Evolutionary conservation across 2,113 vertebrate species (phyloP), one percentile per base, ranked within the genome.

Genomic region (Australoheros scitulus): DNA sequence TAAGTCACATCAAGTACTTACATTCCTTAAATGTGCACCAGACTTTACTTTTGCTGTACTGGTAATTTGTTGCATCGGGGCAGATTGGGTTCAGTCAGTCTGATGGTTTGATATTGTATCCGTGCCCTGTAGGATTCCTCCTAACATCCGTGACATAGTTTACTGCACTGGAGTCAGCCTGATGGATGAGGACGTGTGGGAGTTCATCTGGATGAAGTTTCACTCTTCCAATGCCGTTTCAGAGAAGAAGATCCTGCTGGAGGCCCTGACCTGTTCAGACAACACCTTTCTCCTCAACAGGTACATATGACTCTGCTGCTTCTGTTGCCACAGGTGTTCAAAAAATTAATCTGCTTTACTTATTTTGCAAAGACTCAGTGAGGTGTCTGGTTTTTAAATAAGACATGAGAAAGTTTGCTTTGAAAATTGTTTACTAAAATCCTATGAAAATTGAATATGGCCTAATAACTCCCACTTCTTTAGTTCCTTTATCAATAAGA

Each of bases 171-270:
- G 97, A 81, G 98, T 99, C 76, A 98, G 98, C 1, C 93, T 99
- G 84, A 97, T 99, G 95, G 98, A 99, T 90, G 98, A 99, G 94
- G 98, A 99, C 83, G 97, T 99, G 79, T 99, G 98, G 98, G 98
- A 99, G 90, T 99, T 99, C 92, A 98, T 99, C 90, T 99, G 98
- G 98, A 99, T 98, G 98, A 99, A 99, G 95, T 99, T 99, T 86
- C 98, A 99, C 94, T 99, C 97, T 4, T 96, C 96, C 11, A 97
- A 93, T 13, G 97, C 97, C 10, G 94, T 99, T 2, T 99, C 98
- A 0, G 98, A 99, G 94, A 99, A 98, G 94, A 99, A 99, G 94
- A 97, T 99, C 89, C 93, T 99, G 36, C 93, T 99, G 94, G 98
- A 99, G 95, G 97, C 98, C 38, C 96, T 99, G 92, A 99, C 98